Evolutionary conservation across 2,113 vertebrate genomes (phyloP), one percentile per base, ranked within the genome.

Genomic region (Cettia cetti): DNA sequence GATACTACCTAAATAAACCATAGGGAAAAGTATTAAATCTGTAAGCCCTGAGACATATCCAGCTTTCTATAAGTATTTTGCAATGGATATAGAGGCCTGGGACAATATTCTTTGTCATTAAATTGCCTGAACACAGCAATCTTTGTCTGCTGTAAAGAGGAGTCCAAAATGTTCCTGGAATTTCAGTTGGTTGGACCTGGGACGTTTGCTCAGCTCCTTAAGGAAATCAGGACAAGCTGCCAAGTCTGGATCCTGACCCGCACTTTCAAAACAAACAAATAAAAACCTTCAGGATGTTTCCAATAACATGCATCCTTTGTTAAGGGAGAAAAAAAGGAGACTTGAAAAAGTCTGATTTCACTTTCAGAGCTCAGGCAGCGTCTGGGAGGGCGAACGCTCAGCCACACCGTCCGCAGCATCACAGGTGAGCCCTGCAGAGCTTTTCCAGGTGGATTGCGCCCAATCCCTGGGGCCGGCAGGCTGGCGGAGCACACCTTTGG

Each of bases 401-500:
- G 77, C 74, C n/a, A n/a, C n/a, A n/a, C n/a, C n/a, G n/a, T n/a
- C n/a, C n/a, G n/a, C n/a, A n/a, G n/a, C n/a, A n/a, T n/a, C n/a
- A n/a, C n/a, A n/a, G n/a, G n/a, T n/a, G n/a, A 83, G n/a, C 78
- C 54, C 15, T 0, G 4, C 52, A 4, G n/a, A n/a, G 37, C 4
- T 27, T 13, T 79, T 53, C 59, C 79, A 2, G 15, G 56, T 0
- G 22, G 15, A 35, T 1, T 5, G 30, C 5, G 21, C 9, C 10
- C 42, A 3, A 53, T 2, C 19, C 1, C 2, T 7, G 3, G 53
- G 59, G 54, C 49, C 66, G 0, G 31, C 64, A 78, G 57, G 27
- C 9, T 9, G 45, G 59, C 1, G 0, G 50, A n/a, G 40, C 11
- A 3, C 9, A 6, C 9, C 0, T 33, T 22, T 2, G 1, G 63